phyloP scores from a whole-genome alignment of 2,797 vertebrate genomes.

The Oryzias sinensis region DNA sequence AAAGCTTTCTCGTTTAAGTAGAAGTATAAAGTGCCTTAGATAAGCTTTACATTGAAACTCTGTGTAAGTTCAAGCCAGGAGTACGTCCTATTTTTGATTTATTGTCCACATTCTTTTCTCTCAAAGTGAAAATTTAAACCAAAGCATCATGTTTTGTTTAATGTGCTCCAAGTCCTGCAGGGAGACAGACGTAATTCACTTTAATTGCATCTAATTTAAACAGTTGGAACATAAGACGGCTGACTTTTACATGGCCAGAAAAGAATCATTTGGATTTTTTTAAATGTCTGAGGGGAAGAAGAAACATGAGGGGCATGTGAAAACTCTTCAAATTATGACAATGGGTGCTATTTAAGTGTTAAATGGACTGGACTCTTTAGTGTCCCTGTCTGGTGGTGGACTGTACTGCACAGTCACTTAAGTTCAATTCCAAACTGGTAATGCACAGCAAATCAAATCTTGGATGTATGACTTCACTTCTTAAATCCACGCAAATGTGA shows the following conservation, averaged over 20 bases:
- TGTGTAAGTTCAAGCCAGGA: too few relatives aligned
- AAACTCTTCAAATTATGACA: conserved; percentile 2
- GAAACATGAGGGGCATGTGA: not conserved
- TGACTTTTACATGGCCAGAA: conserved; percentile 11
- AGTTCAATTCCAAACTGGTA: not conserved
- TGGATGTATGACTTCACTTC: too few relatives aligned
- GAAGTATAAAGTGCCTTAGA: too few relatives aligned
- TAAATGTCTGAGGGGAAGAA: conserved; percentile 11
- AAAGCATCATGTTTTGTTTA: conserved; percentile 43
- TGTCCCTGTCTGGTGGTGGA: conserved; percentile 62
- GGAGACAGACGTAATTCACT: conserved; percentile 41
- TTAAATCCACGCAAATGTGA: too few relatives aligned
- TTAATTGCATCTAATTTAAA: conserved; percentile 49
- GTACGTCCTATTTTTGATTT: too few relatives aligned
- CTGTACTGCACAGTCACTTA: conserved; percentile 45
- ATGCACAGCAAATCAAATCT: not conserved
- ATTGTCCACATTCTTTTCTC: not conserved
- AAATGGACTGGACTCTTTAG: conserved; percentile 42
- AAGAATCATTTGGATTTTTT: conserved; percentile 6
- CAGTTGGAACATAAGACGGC: conserved; percentile 10
- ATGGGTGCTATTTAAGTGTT: not conserved
- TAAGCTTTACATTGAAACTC: too few relatives aligned
- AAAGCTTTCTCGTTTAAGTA: too few relatives aligned
- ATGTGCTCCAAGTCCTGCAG: conserved; percentile 22
- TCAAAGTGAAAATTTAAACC: conserved; percentile 30